These are phyloP conservation scores for Eupithecia centaureata DNA, from an alignment of 2,888 invertebrate genomes.

Conservation along the genomic window DNA sequence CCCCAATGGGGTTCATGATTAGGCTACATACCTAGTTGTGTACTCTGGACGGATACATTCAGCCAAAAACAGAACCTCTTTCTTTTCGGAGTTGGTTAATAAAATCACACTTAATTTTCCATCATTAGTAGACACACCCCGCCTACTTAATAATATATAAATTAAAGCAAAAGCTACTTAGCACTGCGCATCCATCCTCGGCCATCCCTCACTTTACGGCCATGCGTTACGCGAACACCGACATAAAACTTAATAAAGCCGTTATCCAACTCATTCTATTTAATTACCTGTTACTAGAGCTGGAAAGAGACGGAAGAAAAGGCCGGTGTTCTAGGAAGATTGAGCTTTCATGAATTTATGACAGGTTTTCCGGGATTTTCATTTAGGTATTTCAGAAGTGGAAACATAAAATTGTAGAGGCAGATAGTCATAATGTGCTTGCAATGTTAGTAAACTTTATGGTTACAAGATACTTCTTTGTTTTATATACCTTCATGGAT, in stretches of 20 bases:
- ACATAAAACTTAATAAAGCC: conserved; percentile 46
- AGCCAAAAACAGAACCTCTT: too few species aligned
- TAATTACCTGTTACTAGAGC: conserved; percentile 68
- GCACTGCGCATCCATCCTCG: conserved; percentile 4
- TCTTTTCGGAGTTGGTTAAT: too few species aligned
- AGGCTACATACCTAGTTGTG: too few species aligned
- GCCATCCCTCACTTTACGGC: conserved; percentile 20
- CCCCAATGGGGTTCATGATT: too few species aligned
- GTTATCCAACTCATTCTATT: conserved; percentile 63
- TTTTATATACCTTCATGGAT: too few species aligned
- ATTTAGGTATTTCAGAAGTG: too few species aligned
- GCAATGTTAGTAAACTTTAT: too few species aligned
- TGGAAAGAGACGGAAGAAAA: neutral
- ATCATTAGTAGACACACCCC: neutral
- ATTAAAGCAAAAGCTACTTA: neutral
- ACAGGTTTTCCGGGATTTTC: neutral
- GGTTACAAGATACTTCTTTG: too few species aligned
- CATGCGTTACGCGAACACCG: conserved; percentile 33
- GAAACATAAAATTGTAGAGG: too few species aligned
- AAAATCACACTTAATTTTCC: too few species aligned
- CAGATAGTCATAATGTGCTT: too few species aligned
- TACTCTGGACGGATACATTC: too few species aligned
- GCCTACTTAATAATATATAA: neutral
- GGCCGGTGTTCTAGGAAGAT: neutral
- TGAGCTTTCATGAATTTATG: neutral